A percentile compares a stretch with the other conserved stretches of the same genome.
Evolutionary conservation across 2,113 vertebrate genomes (phyloP).

Genomic region (Epinephelus lanceolatus): DNA sequence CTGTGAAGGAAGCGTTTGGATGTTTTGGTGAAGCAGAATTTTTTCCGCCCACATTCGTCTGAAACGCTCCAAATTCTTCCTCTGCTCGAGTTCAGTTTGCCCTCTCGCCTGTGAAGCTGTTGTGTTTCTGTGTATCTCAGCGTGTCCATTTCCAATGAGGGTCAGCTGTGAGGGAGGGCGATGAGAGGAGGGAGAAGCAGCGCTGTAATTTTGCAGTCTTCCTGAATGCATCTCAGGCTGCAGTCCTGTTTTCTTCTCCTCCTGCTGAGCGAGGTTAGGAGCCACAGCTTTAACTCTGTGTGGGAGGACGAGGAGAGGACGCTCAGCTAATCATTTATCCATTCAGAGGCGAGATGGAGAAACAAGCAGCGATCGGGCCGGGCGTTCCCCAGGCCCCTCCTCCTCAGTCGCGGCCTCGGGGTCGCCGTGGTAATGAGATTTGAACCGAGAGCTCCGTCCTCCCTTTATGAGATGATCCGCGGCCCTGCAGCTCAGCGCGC

Average conservation of each 20-base stretch:
- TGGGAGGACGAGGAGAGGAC: slow-evolving; percentile 55
- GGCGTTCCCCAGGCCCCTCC: slow-evolving; percentile 14
- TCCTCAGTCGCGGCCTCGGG: slow-evolving; percentile 20
- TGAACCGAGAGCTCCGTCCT: not conserved
- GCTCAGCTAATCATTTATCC: slow-evolving; percentile 60
- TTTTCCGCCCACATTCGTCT: slow-evolving; percentile 47
- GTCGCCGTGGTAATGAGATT: slow-evolving; percentile 37
- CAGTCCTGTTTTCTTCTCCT: slow-evolving; percentile 11
- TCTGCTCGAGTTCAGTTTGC: slow-evolving; percentile 11
- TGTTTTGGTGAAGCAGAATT: slow-evolving; percentile 27
- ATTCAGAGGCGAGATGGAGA: slow-evolving; percentile 48
- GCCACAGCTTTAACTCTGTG: slow-evolving; percentile 37
- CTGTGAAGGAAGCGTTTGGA: not conserved
- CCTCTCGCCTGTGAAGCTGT: slow-evolving; percentile 40
- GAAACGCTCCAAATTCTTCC: slow-evolving; percentile 31
- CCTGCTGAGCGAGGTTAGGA: slow-evolving; percentile 25
- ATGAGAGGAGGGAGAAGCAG: slow-evolving; percentile 21
- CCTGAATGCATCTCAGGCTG: slow-evolving; percentile 46
- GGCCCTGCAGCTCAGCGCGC: slow-evolving; percentile 4
- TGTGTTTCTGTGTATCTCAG: slow-evolving; percentile 37
- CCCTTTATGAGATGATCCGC: slow-evolving; percentile 25
- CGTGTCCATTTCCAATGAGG: slow-evolving; percentile 55
- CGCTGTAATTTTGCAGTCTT: slow-evolving; percentile 15
- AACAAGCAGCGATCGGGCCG: not conserved
- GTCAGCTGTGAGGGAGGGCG: slow-evolving; percentile 62